A percentile compares a stretch with the other conserved stretches of the same genome.
Evolutionary conservation across 2,113 vertebrate species (phyloP).

Genomic region (Chamaetylas fuelleborni): DNA sequence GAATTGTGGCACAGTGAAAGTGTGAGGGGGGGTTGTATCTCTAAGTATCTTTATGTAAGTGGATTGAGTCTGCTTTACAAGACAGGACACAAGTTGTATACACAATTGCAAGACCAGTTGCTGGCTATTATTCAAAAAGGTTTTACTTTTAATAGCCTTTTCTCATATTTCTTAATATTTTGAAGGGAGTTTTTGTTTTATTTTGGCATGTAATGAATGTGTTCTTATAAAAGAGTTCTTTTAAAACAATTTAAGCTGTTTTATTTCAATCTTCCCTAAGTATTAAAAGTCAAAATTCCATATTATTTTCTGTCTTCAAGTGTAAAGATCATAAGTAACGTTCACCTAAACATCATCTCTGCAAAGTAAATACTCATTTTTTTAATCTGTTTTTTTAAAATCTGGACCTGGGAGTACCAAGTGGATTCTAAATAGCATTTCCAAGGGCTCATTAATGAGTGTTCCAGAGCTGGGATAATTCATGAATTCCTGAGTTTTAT

Average conservation of each 20-base stretch:
- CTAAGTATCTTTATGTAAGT: constrained; percentile 44
- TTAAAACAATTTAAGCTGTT: background rate
- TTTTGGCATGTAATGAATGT: constrained; percentile 7
- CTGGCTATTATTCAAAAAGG: constrained; percentile 28
- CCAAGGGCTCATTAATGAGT: background rate
- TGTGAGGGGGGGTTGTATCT: background rate
- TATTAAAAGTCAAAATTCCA: background rate
- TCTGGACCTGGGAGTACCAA: background rate
- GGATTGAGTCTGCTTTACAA: constrained; percentile 23
- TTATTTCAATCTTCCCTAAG: background rate
- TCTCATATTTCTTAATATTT: constrained; percentile 23
- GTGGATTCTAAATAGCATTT: background rate
- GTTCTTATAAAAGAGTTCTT: background rate
- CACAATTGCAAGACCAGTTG: background rate
- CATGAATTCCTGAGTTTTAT: background rate
- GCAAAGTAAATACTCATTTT: background rate
- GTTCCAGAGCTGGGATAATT: background rate
- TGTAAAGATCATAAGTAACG: background rate
- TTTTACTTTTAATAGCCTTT: constrained; percentile 61
- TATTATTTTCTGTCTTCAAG: background rate
- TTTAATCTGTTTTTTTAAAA: background rate
- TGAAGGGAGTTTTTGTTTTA: constrained; percentile 52
- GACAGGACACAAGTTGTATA: background rate
- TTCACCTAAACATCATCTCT: background rate
- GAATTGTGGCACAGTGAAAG: background rate